phyloP scores from a whole-genome alignment of 2,113 vertebrate species.

The Syngnathus typhle region DNA sequence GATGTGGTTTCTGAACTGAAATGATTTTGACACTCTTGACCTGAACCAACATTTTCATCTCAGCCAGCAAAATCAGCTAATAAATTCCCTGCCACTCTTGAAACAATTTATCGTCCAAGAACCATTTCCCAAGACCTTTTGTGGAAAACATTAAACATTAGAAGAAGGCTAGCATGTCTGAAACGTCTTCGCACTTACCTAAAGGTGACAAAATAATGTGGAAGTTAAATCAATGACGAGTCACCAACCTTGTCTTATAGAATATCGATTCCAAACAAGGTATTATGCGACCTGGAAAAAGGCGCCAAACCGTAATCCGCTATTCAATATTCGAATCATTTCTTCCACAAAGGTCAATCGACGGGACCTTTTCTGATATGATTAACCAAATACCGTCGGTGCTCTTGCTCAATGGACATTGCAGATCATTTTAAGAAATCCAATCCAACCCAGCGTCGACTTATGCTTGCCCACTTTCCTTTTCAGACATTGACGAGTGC shows the following conservation, averaged over 20 bases:
- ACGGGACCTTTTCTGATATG: neutral
- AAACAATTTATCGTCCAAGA: neutral
- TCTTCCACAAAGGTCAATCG: neutral
- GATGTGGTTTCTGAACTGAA: too few relatives aligned
- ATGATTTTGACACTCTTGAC: too few relatives aligned
- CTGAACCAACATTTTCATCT: too few relatives aligned
- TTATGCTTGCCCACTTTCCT: conserved; percentile 7
- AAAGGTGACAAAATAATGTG: neutral
- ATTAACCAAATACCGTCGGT: neutral
- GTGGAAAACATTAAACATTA: neutral
- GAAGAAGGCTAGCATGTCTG: neutral
- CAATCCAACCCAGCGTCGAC: conserved; percentile 9
- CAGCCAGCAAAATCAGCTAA: too few relatives aligned
- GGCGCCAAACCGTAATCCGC: neutral
- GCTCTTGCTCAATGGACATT: too few relatives aligned
- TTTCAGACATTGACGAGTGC: conserved; percentile 91
- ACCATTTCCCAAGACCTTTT: neutral
- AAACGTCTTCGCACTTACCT: neutral
- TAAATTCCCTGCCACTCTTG: too few relatives aligned
- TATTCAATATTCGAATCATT: neutral
- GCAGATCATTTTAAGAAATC: neutral
- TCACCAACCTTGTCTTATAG: neutral
- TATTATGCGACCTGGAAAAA: conserved; percentile 10
- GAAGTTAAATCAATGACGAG: neutral
- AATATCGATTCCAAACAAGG: conserved; percentile 7